Conservation (phyloP, 2,113 vertebrate genomes). For the Semnornis frantzii region DNA sequence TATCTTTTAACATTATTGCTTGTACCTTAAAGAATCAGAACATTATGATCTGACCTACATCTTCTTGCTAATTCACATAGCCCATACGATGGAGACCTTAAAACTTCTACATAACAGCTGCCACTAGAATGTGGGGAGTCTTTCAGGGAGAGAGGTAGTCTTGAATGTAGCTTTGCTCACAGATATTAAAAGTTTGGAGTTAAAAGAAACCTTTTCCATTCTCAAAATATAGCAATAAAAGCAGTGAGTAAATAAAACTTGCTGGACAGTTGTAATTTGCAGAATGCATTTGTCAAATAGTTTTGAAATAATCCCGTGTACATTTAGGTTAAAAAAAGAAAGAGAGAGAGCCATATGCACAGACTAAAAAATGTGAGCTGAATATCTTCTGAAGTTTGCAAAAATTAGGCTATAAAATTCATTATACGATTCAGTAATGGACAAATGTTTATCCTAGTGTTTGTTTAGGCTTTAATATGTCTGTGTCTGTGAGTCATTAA, state of each 20-base stretch:
- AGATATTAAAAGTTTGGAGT: not conserved
- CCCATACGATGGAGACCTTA: not conserved
- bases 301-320: slow-evolving; percentile 46
- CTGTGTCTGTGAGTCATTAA: not conserved
- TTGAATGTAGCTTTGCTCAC: slow-evolving; percentile 39
- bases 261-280: slow-evolving; percentile 27
- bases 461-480: not conserved
- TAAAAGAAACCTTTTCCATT: slow-evolving; percentile 37
- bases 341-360: not conserved
- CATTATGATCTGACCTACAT: not conserved
- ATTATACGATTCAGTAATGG: not conserved
- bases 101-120: not conserved
- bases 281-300: slow-evolving; percentile 46
- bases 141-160: not conserved
- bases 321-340: not conserved
- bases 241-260: slow-evolving; percentile 27
- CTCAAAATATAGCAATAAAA: slow-evolving; percentile 2
- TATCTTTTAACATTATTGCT: not conserved
- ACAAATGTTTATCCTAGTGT: not conserved
- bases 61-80: not conserved
- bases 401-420: not conserved
- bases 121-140: not conserved
- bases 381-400: not conserved
- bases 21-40: not conserved
- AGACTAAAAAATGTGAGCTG: not conserved